phyloP scores from a whole-genome alignment of 2,797 vertebrate genomes.

The Leucoraja ocellata region DNA sequence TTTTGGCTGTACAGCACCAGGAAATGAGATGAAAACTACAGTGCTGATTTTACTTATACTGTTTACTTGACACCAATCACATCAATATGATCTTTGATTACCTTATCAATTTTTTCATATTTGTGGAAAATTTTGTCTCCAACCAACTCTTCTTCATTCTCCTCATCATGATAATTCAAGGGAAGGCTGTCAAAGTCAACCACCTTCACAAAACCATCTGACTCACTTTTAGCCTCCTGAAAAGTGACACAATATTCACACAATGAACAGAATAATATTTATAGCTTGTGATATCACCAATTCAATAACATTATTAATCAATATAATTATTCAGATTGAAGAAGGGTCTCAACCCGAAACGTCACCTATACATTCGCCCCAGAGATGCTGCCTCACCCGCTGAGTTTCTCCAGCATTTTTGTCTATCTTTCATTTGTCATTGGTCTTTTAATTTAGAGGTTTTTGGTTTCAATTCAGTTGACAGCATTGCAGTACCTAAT shows the following conservation, averaged over 20 bases:
- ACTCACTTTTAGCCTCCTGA: conserved; percentile 18
- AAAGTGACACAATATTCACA: not conserved
- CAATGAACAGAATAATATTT: not conserved
- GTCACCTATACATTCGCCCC: too few species aligned
- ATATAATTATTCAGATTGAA: too few species aligned
- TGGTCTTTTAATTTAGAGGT: not conserved
- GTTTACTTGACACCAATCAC: not conserved
- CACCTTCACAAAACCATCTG: conserved; percentile 25
- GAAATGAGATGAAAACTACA: not conserved
- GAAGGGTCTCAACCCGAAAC: too few species aligned
- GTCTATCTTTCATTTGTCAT: not conserved
- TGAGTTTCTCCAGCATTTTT: too few species aligned
- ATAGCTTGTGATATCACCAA: not conserved
- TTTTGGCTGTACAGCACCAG: not conserved
- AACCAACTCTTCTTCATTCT: conserved; percentile 45
- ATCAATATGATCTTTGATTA: conserved; percentile 42
- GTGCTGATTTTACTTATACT: not conserved
- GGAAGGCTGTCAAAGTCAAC: conserved; percentile 48
- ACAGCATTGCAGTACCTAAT: not conserved
- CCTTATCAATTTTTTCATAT: conserved; percentile 51
- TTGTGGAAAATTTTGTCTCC: conserved; percentile 50
- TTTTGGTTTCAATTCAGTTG: not conserved
- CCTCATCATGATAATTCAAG: conserved; percentile 50
- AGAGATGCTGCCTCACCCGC: too few species aligned
- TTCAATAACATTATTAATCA: not conserved